Evolutionary conservation across 2,888 invertebrate genomes (phyloP), one percentile per base, ranked within the genome.

Genomic region (Orchestes rusci): DNA sequence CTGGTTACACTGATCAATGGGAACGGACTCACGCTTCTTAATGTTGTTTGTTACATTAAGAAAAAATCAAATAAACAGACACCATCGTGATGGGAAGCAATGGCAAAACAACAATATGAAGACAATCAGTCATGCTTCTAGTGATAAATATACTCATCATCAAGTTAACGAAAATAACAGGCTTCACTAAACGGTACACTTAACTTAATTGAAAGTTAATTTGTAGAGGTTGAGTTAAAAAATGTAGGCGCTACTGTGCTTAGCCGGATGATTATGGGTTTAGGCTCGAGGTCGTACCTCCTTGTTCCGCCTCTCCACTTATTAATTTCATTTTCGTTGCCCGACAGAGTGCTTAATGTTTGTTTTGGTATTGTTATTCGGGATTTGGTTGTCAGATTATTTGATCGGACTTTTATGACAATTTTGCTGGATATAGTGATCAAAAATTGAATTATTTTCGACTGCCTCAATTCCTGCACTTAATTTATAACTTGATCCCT

Each of bases 181-280:
- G 44, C 50, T 50, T 41, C 43, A 47, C 44, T 47, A 50, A 50
- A 50, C 44, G 50, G 44, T 50, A 44, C 50, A 47, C 50, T 50
- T 50, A 50, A 50, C 41, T 50, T 50, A 50, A 50, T 50, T 50
- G 50, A 50, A 50, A 50, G 41, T 47, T 50, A 50, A 50, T 50
- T 50, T 50, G 50, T 50, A 46, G 44, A 41, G 47, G 39, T 35
- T 40, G 44, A 43, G 40, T 23, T 23, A 23, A 46, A 50, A 50
- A 50, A 50, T 46, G 45, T 46, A 50, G 50, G 50, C 50, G 50
- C 50, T 50, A 50, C 50, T 46, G 46, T 45, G 46, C 46, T 43
- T 43, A 46, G 50, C 43, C 37, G 45, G 38, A 43, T 50, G 50
- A 50, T 50, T 50, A 50, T 46, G 50, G 50, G 50, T 50, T 50